phyloP scores from a whole-genome alignment of 2,797 vertebrate species.

The Etheostoma perlongum region DNA sequence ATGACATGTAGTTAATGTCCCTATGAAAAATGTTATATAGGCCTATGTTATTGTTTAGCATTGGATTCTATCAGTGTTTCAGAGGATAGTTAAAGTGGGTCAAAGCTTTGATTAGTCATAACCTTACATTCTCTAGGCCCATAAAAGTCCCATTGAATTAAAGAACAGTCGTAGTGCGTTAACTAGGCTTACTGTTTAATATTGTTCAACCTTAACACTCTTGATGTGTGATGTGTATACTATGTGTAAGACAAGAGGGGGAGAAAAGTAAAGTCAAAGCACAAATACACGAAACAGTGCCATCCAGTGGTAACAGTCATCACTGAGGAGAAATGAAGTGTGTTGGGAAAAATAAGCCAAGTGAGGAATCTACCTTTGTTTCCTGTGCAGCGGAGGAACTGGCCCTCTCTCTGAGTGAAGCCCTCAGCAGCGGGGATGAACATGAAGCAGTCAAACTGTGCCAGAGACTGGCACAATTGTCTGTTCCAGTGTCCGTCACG shows the following conservation, averaged over 20 bases:
- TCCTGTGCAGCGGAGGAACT: conserved; percentile 83
- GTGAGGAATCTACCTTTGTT: neutral
- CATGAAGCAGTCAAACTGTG: conserved; percentile 77
- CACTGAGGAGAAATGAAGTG: neutral
- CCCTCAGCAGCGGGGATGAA: conserved; percentile 84
- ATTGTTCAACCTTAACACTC: neutral
- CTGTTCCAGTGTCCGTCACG: conserved; percentile 79
- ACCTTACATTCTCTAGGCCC: neutral
- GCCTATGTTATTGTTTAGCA: neutral
- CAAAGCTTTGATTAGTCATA: neutral
- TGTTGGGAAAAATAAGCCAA: conserved; percentile 1
- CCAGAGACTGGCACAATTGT: conserved; percentile 78
- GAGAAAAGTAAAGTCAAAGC: too few relatives aligned
- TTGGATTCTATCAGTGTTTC: neutral
- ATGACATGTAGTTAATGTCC: neutral
- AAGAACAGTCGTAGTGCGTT: neutral
- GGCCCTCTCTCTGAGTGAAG: conserved; percentile 80
- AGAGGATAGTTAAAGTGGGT: neutral
- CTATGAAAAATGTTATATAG: rapidly evolving
- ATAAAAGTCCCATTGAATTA: neutral
- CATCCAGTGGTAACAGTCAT: neutral
- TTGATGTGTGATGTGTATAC: neutral
- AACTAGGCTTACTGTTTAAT: too few relatives aligned
- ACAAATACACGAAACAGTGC: neutral
- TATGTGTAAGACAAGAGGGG: neutral